A percentile compares a stretch with the other conserved stretches of the same genome.
phyloP scores from a whole-genome alignment of 2,888 invertebrate species.

The Plebejus melissa region DNA sequence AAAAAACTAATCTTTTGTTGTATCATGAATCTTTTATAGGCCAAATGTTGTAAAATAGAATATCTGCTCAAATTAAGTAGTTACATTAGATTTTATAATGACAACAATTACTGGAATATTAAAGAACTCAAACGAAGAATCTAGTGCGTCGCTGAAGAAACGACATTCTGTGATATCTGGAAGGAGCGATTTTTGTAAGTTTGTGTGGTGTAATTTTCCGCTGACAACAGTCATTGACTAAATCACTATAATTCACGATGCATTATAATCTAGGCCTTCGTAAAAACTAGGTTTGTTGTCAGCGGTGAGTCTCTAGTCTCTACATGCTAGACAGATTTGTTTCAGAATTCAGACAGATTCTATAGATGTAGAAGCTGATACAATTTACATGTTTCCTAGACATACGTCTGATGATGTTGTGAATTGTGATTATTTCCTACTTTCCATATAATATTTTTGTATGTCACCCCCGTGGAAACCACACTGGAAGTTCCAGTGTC shows the following conservation, averaged over 20 bases:
- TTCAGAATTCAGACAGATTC: too few species aligned
- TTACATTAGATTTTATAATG: conserved; percentile 34
- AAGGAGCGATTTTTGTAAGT: conserved; percentile 66
- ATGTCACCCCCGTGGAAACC: too few species aligned
- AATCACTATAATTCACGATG: too few species aligned
- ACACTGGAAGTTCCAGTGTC: not conserved
- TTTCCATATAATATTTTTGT: too few species aligned
- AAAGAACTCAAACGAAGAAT: conserved; percentile 42
- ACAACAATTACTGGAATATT: conserved; percentile 46
- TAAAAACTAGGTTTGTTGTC: too few species aligned
- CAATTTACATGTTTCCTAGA: too few species aligned
- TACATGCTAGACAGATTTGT: too few species aligned
- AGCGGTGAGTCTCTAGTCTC: too few species aligned
- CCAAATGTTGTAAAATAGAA: not conserved
- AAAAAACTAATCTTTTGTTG: not conserved
- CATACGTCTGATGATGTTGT: not conserved
- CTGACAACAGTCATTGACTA: not conserved
- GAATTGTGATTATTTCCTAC: too few species aligned
- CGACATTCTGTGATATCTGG: conserved; percentile 62
- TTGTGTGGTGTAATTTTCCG: not conserved
- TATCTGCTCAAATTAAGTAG: not conserved
- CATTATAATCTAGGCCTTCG: too few species aligned
- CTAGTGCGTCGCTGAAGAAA: conserved; percentile 50
- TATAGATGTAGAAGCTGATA: too few species aligned
- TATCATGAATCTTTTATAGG: not conserved